Base-by-base conservation (phyloP, 1,140 invertebrate species). In the Dolichoris vasculosae region DNA sequence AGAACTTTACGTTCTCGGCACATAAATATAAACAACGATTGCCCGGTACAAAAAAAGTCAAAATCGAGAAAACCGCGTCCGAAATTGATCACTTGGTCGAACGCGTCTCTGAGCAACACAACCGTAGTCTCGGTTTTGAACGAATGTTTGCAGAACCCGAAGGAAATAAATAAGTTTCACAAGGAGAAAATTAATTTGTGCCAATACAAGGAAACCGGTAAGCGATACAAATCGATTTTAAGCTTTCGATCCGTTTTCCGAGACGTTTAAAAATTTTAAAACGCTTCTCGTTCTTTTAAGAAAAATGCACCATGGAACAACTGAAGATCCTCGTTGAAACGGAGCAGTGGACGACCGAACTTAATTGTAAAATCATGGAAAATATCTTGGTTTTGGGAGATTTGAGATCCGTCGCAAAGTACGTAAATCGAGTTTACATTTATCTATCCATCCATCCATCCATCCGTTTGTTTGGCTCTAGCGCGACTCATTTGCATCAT, bases 291-390 rank as follows among this genome's bases (percentile, higher is more conserved):
- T 59, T 59, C 2, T 71, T 89, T 89, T 86, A 78, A 92, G 92
- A 91, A 46, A 88, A 83, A 59, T 90, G 88, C 59, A 88, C 89
- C 17, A 78, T 83, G 35, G 71, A 73, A 17, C 87, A 92, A 84
- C n/a, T 92, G 26, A 20, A 78, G 17, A 76, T 69, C 73, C 71
- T 92, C 7, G 55, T 89, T 11, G 32, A 88, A 3, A 85, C 82
- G 59, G 73, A 86, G 48, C 76, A 87, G 15, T 93, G 92, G 92
- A 71, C 88, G 20, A 87, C 17, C n/a, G 73, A 86, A 40, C 20
- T 88, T 38, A 88, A 90, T 78, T 80, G 67, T 8, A 82, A 90
- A n/a, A 86, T 92, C 1, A 46, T 90, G n/a, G 15, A 90, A 13
- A 87, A 89, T 76, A 75, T 90, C 35, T 30, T 38, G 2, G 35